Conservation (phyloP, 2,888 invertebrate genomes). For the Drosophila vallismaia region DNA sequence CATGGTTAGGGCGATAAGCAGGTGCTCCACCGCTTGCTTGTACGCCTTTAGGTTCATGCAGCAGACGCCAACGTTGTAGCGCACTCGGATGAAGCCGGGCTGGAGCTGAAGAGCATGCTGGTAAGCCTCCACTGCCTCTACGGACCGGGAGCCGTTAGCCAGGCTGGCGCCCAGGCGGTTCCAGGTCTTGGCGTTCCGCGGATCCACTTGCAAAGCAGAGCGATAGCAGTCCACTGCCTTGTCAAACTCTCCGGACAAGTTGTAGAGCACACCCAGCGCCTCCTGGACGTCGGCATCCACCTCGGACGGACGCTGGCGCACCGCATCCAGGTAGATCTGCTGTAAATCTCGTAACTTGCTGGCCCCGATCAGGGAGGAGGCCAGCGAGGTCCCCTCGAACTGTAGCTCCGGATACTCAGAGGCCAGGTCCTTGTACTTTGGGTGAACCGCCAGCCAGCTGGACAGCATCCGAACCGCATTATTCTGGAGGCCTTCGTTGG, state of each 20-base stretch:
- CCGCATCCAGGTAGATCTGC: conserved; percentile 91
- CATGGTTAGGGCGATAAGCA: conserved; percentile 95
- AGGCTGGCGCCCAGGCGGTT: conserved; percentile 98
- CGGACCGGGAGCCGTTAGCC: conserved; percentile 97
- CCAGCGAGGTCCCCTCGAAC: conserved; percentile 73
- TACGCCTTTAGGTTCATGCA: conserved; percentile 98
- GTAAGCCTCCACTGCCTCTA: conserved; percentile 98
- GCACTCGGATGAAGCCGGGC: conserved; percentile 97
- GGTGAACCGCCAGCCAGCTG: conserved; percentile 91
- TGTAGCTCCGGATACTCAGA: conserved; percentile 52
- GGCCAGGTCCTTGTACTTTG: conserved; percentile 91
- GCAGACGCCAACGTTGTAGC: conserved; percentile 98
- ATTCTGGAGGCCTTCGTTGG: conserved; percentile 97
- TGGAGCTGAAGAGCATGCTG: conserved; percentile 94
- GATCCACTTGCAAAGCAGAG: conserved; percentile 92
- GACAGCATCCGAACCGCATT: conserved; percentile 93
- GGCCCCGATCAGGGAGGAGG: conserved; percentile 84
- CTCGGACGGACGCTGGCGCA: conserved; percentile 89
- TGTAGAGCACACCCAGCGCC: conserved; percentile 97
- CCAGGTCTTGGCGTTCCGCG: conserved; percentile 95
- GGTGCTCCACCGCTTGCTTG: conserved; percentile 97
- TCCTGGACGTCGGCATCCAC: conserved; percentile 96
- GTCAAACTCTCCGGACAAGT: conserved; percentile 96
- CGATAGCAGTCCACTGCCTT: conserved; percentile 98
- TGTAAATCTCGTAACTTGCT: conserved; percentile 87